Evolutionary conservation across 2,888 invertebrate species (phyloP), one percentile per base, ranked within the genome.

Genomic region (Acrobasis consociella): DNA sequence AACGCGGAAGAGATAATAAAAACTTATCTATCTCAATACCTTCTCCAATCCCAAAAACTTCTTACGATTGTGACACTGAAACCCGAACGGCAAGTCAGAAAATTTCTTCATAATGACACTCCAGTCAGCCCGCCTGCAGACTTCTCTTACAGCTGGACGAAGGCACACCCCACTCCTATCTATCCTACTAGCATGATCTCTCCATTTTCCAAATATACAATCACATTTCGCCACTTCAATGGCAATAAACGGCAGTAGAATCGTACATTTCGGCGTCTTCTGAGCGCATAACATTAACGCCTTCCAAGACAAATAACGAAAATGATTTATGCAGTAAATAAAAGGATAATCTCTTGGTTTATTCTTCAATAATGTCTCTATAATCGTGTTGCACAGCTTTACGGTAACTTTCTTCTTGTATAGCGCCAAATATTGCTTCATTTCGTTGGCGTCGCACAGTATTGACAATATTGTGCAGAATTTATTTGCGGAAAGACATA

Each of bases 401-500:
- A 93, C 88, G 22, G 83, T 77, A n/a, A 93, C 89, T 70, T 78
- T 84, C 67, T 79, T 85, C 69, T 93, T 92, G 62, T 87, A 93
- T 10, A 89, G 55, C 22, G 69, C 58, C 5, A 93, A 68, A 71
- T 83, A 83, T 59, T 74, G 75, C 1, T 69, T 66, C 77, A 88
- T 87, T 50, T 88, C 83, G 16, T 70, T 70, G 42, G 80, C 79
- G 61, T 83, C 72, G 65, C 86, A 87, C n/a, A 87, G 62, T 58
- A 92, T 67, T 9, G 89, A 82, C 60, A 91, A 69, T 58, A 91
- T 89, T 9, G 92, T 89, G 60, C 93, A 93, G 64, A 93, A 88
- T 73, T 91, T 93, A 71, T 93, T 93, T 0, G 92, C 92, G 16
- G 93, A 91, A 16, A 92, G 69, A 71, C 89, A 90, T 39, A 88